A percentile compares a stretch with the other conserved stretches of the same genome.
Evolutionary conservation across 1,140 invertebrate species (phyloP).

Genomic region (Muscidifurax raptorellus): DNA sequence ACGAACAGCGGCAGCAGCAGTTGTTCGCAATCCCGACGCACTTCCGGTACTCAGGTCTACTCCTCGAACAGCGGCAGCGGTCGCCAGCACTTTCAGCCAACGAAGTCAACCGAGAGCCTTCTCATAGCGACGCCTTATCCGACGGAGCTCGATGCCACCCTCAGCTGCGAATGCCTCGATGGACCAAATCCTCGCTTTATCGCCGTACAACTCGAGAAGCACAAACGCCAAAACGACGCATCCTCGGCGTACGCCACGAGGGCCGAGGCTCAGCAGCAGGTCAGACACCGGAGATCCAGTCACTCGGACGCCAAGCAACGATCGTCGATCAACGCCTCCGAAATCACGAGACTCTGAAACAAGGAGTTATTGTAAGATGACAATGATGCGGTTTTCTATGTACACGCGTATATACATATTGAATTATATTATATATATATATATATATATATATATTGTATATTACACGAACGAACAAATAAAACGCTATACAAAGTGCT

Average conservation of each 20-base stretch:
- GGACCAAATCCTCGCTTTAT: constrained; percentile 65
- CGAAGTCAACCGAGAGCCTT: constrained; percentile 87
- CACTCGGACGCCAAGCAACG: constrained; percentile 73
- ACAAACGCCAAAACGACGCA: constrained; percentile 58
- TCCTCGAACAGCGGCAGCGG: constrained; percentile 65
- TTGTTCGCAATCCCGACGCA: constrained; percentile 65
- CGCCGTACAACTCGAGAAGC: constrained; percentile 66
- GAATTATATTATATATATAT: constrained; percentile 8
- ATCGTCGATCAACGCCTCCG: constrained; percentile 68
- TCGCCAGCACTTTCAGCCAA: constrained; percentile 77
- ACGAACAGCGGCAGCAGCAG: constrained; percentile 71
- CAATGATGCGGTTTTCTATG: constrained; percentile 13
- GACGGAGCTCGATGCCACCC: constrained; percentile 77
- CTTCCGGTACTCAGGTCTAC: constrained; percentile 66
- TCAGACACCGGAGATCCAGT: constrained; percentile 70
- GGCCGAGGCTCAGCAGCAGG: constrained; percentile 66
- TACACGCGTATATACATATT: constrained; percentile 21
- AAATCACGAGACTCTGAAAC: constrained; percentile 73
- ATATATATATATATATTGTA: constrained; percentile 38
- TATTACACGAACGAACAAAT: constrained; percentile 18
- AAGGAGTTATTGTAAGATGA: not conserved
- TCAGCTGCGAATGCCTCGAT: constrained; percentile 83
- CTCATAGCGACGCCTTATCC: constrained; percentile 78
- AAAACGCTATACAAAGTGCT: constrained; percentile 26
- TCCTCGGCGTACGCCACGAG: not conserved